Base-by-base conservation (phyloP, 2,797 vertebrate species). In the Alouatta caraya region DNA sequence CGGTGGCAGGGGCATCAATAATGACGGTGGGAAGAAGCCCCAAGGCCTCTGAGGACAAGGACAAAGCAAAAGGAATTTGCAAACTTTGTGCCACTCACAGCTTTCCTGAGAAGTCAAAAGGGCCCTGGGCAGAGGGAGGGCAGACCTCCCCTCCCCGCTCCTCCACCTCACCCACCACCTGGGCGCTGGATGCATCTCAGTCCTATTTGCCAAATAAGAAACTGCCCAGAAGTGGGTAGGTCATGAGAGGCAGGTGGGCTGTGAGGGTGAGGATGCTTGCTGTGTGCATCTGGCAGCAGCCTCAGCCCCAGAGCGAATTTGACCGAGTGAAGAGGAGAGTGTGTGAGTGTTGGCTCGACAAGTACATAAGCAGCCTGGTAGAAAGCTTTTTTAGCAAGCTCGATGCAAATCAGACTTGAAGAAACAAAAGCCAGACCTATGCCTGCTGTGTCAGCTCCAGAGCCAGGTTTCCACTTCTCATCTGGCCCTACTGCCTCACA, bases 351-450 rank as follows among this genome's bases (percentile, higher is more conserved):
- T n/a, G 91, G 86, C 64, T 61, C n/a, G 33, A 73, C 5, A 8
- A 96, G 0, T 15, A 42, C 5, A 64, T 19, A 72, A 81, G 22
- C 75, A 57, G 61, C 33, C 12, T 52, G 28, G 55, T 33, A 87
- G 93, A 94, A 95, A 97, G 57, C 81, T 96, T 78, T 86, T 80
- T 4, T 44, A 97, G 96, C 55, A 95, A 92, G 42, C 46, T 64
- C 15, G 0, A 11, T 44, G 81, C 97, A 88, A 89, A 80, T 0
- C 73, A 92, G 87, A 84, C 55, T 28, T 78, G 61, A 86, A 90
- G 93, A 96, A 91, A 93, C 75, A 92, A 67, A 24, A 28, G 72
- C 46, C 94, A 61, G 93, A 87, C 86, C 75, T 14, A 15, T 30
- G 86, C 88, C 22, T 92, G 90, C 93, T 94, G 84, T 33, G 90